Evolutionary conservation across 2,888 invertebrate genomes (phyloP).

Genomic region (Caenorhabditis becei): DNA sequence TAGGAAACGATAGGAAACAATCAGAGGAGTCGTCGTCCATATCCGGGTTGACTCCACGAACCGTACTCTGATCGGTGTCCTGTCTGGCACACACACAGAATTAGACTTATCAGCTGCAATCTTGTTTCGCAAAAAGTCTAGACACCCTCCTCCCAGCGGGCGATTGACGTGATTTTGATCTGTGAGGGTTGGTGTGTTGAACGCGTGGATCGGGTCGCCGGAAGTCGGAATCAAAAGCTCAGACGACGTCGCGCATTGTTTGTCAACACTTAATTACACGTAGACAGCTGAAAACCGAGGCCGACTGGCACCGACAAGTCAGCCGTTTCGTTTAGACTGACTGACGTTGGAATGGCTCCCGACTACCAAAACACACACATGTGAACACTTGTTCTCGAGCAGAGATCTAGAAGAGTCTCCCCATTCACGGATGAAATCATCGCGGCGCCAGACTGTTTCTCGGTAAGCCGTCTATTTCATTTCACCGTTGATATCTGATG

Average conservation of each 20-base stretch:
- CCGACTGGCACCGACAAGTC: background rate
- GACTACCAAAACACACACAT: slow-evolving; percentile 28
- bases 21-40: background rate
- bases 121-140: slow-evolving; percentile 36
- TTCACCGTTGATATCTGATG: slow-evolving; percentile 36
- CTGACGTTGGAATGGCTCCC: slow-evolving; percentile 19
- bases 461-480: too few species aligned
- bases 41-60: background rate
- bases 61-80: slow-evolving; percentile 10
- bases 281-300: slow-evolving; percentile 3
- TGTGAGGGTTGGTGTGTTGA: slow-evolving; percentile 23
- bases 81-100: slow-evolving; percentile 9
- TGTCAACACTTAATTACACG: slow-evolving; percentile 35
- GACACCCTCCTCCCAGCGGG: slow-evolving; percentile 2
- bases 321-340: too few species aligned
- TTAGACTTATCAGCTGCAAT: slow-evolving; percentile 42
- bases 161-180: slow-evolving; percentile 23
- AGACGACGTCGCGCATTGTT: slow-evolving; percentile 19
- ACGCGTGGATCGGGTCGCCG: background rate
- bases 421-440: background rate
- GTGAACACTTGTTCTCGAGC: slow-evolving; percentile 14
- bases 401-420: background rate
- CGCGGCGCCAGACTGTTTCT: too few species aligned
- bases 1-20: background rate
- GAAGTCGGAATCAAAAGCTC: background rate